Percentiles rank a stretch among this genome's conserved stretches.
These are phyloP conservation scores for Spodoptera frugiperda DNA, from an alignment of 1,140 invertebrate species.

Conservation along the genomic window DNA sequence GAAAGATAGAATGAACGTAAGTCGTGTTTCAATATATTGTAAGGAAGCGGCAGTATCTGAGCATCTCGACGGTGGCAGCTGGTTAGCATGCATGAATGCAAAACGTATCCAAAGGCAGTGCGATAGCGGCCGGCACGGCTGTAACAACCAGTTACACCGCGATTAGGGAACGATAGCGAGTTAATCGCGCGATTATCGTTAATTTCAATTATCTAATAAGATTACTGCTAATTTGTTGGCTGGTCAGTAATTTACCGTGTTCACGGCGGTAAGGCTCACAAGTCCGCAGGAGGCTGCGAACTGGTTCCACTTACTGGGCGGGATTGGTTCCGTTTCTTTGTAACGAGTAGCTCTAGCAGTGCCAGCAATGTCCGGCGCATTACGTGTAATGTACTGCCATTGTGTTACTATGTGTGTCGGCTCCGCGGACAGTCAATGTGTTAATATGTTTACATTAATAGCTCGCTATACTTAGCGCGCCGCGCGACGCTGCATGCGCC, in stretches of 20 bases:
- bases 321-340: too few species aligned
- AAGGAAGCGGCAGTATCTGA: background rate
- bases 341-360: too few species aligned
- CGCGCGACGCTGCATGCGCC: too few species aligned
- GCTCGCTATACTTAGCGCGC: too few species aligned
- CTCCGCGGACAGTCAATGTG: too few species aligned
- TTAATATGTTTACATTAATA: too few species aligned
- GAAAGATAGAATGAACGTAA: too few species aligned
- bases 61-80: background rate
- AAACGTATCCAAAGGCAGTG: background rate
- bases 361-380: too few species aligned
- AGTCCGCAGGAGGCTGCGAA: too few species aligned
- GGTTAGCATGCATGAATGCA: conserved; percentile 25
- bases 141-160: conserved; percentile 26
- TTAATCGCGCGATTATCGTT: conserved; percentile 37
- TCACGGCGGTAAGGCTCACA: background rate
- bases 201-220: conserved; percentile 49
- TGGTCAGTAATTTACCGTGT: background rate
- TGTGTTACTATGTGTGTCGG: too few species aligned
- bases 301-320: background rate
- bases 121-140: background rate
- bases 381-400: too few species aligned
- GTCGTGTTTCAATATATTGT: background rate
- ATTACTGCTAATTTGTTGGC: conserved; percentile 33
- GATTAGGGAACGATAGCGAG: conserved; percentile 21